These are phyloP conservation scores for Drosophila crucigera DNA, from an alignment of 2,888 invertebrate species.

Conservation along the genomic window DNA sequence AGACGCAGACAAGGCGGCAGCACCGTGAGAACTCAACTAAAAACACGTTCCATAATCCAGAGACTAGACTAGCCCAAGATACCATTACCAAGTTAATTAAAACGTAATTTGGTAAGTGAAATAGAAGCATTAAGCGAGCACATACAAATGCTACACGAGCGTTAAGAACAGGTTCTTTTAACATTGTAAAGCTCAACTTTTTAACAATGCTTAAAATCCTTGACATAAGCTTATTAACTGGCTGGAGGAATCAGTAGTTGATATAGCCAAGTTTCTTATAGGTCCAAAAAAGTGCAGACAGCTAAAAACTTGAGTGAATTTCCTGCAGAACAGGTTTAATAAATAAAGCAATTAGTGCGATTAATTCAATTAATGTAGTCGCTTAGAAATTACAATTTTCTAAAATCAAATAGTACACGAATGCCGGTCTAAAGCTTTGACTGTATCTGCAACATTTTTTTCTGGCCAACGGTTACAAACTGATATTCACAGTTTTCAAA, in stretches of 20 bases:
- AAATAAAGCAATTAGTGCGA: neutral
- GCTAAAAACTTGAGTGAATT: neutral
- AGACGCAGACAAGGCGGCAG: constrained; percentile 41
- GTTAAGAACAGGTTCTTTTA: constrained; percentile 45
- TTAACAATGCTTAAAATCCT: constrained; percentile 42
- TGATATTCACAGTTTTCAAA: neutral
- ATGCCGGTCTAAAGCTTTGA: neutral
- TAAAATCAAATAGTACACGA: neutral
- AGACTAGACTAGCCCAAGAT: constrained; percentile 14
- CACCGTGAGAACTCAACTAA: constrained; percentile 52
- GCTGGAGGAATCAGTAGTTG: constrained; percentile 24
- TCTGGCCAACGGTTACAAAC: neutral
- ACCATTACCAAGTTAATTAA: constrained; percentile 50
- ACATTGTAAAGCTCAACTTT: constrained; percentile 29
- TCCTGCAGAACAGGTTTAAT: constrained; percentile 15
- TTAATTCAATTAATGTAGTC: neutral
- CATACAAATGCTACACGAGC: neutral
- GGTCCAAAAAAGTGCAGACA: too few relatives aligned
- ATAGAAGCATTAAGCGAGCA: neutral
- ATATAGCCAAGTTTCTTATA: neutral
- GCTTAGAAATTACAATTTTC: neutral
- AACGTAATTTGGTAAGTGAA: constrained; percentile 32
- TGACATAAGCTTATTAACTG: constrained; percentile 45
- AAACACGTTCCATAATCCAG: constrained; percentile 15
- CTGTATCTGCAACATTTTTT: neutral